Conservation (phyloP, 1,140 invertebrate species). For the Scaptomyza montana region DNA sequence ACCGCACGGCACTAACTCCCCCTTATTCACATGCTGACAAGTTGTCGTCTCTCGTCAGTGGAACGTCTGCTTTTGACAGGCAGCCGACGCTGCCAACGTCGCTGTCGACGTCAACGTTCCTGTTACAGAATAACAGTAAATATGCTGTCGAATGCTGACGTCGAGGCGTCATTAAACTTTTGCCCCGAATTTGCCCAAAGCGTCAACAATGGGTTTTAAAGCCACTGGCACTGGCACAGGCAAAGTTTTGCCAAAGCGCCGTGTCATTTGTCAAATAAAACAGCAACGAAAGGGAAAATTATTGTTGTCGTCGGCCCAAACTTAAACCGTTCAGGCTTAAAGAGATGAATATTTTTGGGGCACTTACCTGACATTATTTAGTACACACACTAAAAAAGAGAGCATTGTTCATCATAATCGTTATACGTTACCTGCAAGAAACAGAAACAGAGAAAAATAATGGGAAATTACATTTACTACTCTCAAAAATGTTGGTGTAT, state of each 20-base stretch:
- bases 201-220: not conserved
- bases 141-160: too few relatives aligned
- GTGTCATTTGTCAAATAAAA: not conserved
- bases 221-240: constrained; percentile 1
- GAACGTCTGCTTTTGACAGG: constrained; percentile 64
- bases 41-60: constrained; percentile 56
- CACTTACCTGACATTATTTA: constrained; percentile 59
- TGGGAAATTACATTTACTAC: too few relatives aligned
- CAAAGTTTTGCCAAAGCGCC: not conserved
- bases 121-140: too few relatives aligned
- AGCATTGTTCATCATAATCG: constrained; percentile 11
- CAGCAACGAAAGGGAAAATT: not conserved
- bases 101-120: constrained; percentile 4
- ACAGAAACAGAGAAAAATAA: constrained; percentile 1
- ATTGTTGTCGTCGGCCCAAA: not conserved
- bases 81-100: constrained; percentile 36
- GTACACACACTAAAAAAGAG: not conserved
- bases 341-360: not conserved
- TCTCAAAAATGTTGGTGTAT: too few relatives aligned
- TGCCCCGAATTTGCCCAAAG: constrained; percentile 6
- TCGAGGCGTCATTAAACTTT: constrained; percentile 22
- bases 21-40: constrained; percentile 21
- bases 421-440: constrained; percentile 72
- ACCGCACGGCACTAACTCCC: too few relatives aligned
- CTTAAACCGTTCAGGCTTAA: not conserved